Conservation (phyloP, 2,113 vertebrate species). For the Montifringilla adamsi region DNA sequence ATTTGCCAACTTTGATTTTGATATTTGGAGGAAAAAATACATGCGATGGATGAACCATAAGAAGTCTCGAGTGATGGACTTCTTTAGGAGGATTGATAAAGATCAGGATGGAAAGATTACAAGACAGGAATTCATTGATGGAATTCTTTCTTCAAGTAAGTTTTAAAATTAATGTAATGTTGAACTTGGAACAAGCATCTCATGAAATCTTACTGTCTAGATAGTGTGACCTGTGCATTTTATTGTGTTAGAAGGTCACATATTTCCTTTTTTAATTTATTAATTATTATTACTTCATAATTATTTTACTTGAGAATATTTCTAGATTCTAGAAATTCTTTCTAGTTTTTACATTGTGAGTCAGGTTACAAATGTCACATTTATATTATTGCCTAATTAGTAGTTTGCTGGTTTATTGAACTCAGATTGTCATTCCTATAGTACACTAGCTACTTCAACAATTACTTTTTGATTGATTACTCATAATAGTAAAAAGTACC, state of each 20-base stretch:
- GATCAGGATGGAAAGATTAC: conserved; percentile 99
- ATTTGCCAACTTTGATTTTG: conserved; percentile 98
- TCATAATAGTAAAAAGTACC: neutral
- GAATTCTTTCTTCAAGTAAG: conserved; percentile 98
- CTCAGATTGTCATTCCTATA: neutral
- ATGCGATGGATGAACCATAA: conserved; percentile 99
- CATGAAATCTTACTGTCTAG: neutral
- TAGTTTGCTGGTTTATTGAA: neutral
- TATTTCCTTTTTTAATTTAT: neutral
- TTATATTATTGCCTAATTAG: neutral
- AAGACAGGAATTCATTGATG: conserved; percentile 96
- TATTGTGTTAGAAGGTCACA: neutral
- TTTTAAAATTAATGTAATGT: neutral
- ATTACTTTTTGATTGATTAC: neutral
- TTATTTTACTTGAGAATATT: neutral
- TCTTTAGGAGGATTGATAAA: conserved; percentile 97
- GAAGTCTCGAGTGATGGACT: conserved; percentile 98
- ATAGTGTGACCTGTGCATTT: neutral
- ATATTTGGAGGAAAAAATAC: conserved; percentile 97
- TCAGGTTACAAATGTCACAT: neutral
- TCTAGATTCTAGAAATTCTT: neutral
- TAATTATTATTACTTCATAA: neutral
- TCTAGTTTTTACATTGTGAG: neutral
- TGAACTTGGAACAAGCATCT: neutral
- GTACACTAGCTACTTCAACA: neutral